Base-by-base conservation (phyloP, 2,888 invertebrate species). In the Scaptomyza tumidula region DNA sequence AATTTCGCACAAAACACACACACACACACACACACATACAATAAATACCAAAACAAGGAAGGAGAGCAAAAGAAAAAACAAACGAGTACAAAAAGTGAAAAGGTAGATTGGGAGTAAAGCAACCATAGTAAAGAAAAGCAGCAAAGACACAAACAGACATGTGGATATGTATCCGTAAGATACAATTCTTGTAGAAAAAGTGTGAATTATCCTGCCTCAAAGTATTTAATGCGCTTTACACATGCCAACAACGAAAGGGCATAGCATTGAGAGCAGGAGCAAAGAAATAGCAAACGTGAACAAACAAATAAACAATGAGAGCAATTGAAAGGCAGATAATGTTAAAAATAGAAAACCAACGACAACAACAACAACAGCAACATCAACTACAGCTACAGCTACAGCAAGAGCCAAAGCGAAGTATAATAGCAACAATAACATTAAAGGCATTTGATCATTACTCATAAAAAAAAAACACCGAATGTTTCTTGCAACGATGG, bases 161-260 rank as follows among this genome's bases (percentile, higher is more conserved):
- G 41, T 35, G n/a, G 35, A 67, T 54, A 70, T 61, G 75, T 78
- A 78, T 88, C 86, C 56, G 86, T 67, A 67, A 78, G 74, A 87
- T 81, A 64, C 69, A 43, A 60, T 19, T 39, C 16, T 41, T 41
- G 43, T 41, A 49, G 45, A 44, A 65, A 44, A 81, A 67, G 88
- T 83, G 83, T 83, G 83, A 83, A 89, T 87, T 83, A 83, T 83
- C 89, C 89, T 76, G 86, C 83, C 88, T 78, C 66, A 86, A 89
- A 84, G 84, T 89, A 84, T 89, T 84, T 84, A 84, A 84, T 88
- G 86, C 84, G 84, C 83, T 82, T 82, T 76, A 79, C 89, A 82
- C 77, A 82, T 78, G 85, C 50, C 74, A 69, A 60, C 57, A 59
- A 41, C 46, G 24, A 57, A 60, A n/a, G 55, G 27, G 31, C 19